phyloP scores from a whole-genome alignment of 2,113 vertebrate genomes.

The Pteruthius melanotis region DNA sequence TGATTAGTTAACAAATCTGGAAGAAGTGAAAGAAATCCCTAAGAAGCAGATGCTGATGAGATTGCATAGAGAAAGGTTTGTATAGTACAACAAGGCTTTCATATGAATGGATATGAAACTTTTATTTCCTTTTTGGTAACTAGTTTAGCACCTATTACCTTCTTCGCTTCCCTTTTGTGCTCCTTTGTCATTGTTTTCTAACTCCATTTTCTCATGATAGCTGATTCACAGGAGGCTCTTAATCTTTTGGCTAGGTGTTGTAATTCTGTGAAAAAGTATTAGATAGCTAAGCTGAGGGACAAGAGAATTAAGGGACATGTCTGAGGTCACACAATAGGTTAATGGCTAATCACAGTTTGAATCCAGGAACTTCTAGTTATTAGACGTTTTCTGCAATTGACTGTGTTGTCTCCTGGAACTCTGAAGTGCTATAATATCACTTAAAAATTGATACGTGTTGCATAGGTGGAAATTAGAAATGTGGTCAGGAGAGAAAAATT shows the following conservation, averaged over 20 bases:
- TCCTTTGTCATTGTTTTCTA: neutral
- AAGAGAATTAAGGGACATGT: slow-evolving; percentile 14
- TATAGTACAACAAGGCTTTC: neutral
- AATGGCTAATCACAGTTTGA: slow-evolving; percentile 53
- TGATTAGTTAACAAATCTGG: slow-evolving; percentile 27
- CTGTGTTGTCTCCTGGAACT: neutral
- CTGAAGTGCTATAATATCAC: neutral
- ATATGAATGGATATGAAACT: neutral
- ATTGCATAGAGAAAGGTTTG: neutral
- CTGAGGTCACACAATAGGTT: slow-evolving; percentile 34
- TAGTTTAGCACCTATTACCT: neutral
- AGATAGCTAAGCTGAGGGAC: neutral
- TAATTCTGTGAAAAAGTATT: slow-evolving; percentile 38
- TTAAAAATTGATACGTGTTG: neutral
- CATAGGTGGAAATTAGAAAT: slow-evolving; percentile 31
- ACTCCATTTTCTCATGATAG: neutral
- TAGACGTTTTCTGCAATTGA: neutral
- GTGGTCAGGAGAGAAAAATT: neutral
- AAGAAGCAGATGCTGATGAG: neutral
- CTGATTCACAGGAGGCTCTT: slow-evolving; percentile 5
- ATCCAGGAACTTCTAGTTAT: slow-evolving; percentile 25
- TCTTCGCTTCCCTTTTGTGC: neutral
- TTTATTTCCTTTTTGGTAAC: neutral
- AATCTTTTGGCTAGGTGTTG: neutral
- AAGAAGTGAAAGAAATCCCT: neutral